Percentiles rank a stretch among this genome's conserved stretches.
These are phyloP conservation scores for Hucho hucho DNA, from an alignment of 2,113 vertebrate genomes.

Conservation along the genomic window DNA sequence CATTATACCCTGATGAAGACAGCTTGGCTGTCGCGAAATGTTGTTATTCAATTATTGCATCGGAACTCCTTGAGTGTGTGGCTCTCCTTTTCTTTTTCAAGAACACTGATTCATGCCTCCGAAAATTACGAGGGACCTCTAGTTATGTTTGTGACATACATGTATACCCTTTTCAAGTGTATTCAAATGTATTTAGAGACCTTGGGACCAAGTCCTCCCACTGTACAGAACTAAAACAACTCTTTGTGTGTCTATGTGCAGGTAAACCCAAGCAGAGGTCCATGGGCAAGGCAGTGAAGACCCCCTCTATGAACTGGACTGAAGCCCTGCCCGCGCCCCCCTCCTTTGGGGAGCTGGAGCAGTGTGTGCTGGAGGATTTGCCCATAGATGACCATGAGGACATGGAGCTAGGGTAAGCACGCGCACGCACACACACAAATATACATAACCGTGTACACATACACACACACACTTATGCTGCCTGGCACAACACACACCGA, in stretches of 20 bases:
- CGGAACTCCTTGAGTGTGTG: no score
- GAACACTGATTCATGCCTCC: no score
- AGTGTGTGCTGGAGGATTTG: slow-evolving; percentile 71
- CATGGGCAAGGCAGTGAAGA: slow-evolving; percentile 87
- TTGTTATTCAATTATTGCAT: no score
- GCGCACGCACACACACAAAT: neutral
- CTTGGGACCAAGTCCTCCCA: no score
- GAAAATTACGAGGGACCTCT: no score
- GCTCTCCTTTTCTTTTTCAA: no score
- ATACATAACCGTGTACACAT: neutral
- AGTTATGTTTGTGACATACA: no score
- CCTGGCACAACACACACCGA: no score
- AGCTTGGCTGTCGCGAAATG: no score
- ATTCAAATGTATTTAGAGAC: no score
- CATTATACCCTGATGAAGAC: no score
- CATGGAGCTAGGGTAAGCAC: slow-evolving; percentile 68
- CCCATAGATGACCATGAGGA: slow-evolving; percentile 69
- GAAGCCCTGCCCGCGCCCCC: slow-evolving; percentile 84
- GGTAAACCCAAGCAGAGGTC: slow-evolving; percentile 81
- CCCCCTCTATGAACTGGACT: slow-evolving; percentile 84
- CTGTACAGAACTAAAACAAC: neutral
- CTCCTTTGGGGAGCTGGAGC: slow-evolving; percentile 80
- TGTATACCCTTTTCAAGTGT: no score
- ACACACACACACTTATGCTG: neutral
- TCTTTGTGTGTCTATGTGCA: slow-evolving; percentile 22